These are phyloP conservation scores for Chloroceryle aenea DNA, from an alignment of 2,113 vertebrate genomes.

Conservation along the genomic window DNA sequence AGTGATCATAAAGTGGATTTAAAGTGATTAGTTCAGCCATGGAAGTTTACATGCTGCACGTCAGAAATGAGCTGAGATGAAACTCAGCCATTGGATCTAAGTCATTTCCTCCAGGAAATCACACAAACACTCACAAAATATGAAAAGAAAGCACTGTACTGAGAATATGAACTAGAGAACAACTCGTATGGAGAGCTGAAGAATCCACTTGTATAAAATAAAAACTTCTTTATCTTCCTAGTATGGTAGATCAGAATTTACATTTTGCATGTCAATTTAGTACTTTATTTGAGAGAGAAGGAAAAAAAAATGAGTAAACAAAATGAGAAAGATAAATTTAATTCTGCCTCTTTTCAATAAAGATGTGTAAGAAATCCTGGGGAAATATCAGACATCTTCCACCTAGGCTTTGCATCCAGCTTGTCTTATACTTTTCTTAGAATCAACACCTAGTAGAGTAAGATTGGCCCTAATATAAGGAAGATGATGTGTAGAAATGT, in stretches of 20 bases:
- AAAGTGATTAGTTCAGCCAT: neutral
- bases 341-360: neutral
- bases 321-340: neutral
- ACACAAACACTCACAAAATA: neutral
- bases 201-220: neutral
- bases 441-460: neutral
- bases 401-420: neutral
- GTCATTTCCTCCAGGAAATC: neutral
- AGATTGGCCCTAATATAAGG: neutral
- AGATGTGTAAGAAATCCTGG: neutral
- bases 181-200: neutral
- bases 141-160: neutral
- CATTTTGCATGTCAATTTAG: neutral
- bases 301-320: neutral
- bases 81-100: neutral
- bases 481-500: neutral
- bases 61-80: neutral
- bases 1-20: neutral
- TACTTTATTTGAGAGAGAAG: neutral
- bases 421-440: neutral
- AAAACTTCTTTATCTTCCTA: neutral
- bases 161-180: neutral
- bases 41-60: neutral
- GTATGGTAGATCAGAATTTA: neutral
- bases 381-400: neutral